phyloP scores from a whole-genome alignment of 2,113 vertebrate species.

The Centrocercus urophasianus region DNA sequence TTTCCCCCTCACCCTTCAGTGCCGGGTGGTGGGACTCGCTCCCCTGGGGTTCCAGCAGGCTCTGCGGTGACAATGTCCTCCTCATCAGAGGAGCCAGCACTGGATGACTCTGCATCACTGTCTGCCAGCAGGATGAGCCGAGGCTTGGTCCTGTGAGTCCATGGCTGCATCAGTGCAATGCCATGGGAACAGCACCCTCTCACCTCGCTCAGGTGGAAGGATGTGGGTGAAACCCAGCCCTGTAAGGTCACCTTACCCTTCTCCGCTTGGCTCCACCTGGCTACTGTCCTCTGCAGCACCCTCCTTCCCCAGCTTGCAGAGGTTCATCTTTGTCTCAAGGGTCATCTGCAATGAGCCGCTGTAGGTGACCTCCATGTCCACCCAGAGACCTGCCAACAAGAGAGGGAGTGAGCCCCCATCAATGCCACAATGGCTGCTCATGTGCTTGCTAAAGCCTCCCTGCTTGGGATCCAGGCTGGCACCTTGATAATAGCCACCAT shows the following conservation, averaged over 20 bases:
- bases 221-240: not conserved
- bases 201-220: rapidly evolving
- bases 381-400: conserved; percentile 83
- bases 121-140: conserved; percentile 82
- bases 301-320: conserved; percentile 90
- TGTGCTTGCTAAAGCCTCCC: not conserved
- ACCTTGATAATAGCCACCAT: rapidly evolving
- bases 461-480: rapidly evolving
- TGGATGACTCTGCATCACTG: conserved; percentile 90
- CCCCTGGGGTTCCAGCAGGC: conserved; percentile 67
- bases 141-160: conserved; percentile 51
- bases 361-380: conserved; percentile 88
- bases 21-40: conserved; percentile 59
- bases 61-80: conserved; percentile 80
- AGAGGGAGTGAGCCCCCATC: not conserved
- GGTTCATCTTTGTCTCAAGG: conserved; percentile 90
- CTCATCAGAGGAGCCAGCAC: conserved; percentile 87
- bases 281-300: conserved; percentile 64
- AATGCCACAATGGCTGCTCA: not conserved
- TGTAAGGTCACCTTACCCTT: conserved; percentile 59
- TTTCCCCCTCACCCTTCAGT: conserved; percentile 79
- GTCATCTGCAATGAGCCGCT: conserved; percentile 89
- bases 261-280: conserved; percentile 49
- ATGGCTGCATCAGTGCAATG: rapidly evolving
- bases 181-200: not conserved